Evolutionary conservation across 2,888 invertebrate genomes (phyloP).

Genomic region (Hypsopygia costalis): DNA sequence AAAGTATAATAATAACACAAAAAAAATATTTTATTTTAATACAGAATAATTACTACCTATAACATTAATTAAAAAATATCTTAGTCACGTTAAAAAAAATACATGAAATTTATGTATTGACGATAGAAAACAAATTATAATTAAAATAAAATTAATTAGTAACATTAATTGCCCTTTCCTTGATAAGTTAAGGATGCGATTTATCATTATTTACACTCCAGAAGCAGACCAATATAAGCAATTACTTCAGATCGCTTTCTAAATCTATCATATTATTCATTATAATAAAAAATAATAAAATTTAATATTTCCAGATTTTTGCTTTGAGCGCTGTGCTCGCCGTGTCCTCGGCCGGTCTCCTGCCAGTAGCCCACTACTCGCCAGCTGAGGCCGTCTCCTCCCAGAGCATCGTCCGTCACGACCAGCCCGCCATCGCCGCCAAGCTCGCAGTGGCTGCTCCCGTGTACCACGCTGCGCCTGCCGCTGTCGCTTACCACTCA

Average conservation of each 20-base stretch:
- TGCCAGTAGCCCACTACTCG: conserved; percentile 53
- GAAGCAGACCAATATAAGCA: no score
- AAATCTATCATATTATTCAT: no score
- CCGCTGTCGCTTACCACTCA: conserved; percentile 37
- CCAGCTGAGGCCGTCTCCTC: conserved; percentile 51
- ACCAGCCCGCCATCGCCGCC: conserved; percentile 18
- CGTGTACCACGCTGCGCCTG: conserved; percentile 19
- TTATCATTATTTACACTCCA: no score
- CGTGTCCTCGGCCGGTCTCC: conserved; percentile 56
- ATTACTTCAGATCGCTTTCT: no score
- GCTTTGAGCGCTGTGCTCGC: conserved; percentile 59
- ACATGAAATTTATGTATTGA: no score
- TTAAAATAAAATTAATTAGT: no score
- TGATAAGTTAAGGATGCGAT: no score
- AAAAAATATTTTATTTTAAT: no score
- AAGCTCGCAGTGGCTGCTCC: conserved; percentile 26
- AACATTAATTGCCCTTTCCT: no score
- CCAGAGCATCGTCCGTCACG: conserved; percentile 56
- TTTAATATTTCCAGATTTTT: conserved; percentile 41
- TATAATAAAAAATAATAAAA: no score
- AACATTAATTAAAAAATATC: neutral
- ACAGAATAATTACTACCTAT: no score
- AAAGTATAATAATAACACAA: neutral
- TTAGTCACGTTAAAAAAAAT: neutral
- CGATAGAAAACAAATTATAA: no score